These are phyloP conservation scores for Lamellibrachia luymesi DNA, from an alignment of 1,140 invertebrate genomes.

Conservation along the genomic window DNA sequence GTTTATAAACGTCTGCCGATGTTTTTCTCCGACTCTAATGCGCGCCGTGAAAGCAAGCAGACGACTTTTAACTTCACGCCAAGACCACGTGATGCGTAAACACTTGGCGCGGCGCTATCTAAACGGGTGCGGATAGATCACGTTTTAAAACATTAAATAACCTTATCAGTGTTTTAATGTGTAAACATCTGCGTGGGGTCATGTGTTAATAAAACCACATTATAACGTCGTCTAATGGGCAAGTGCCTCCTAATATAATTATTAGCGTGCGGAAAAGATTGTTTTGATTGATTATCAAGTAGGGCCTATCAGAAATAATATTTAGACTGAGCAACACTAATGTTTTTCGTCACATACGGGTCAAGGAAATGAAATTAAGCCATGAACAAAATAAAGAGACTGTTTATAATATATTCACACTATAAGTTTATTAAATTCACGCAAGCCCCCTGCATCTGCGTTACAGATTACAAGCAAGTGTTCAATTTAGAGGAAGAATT, in stretches of 20 bases:
- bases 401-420: too few species aligned
- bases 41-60: neutral
- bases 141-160: neutral
- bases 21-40: conserved; percentile 4
- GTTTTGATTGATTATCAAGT: too few species aligned
- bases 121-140: neutral
- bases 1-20: neutral
- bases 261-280: neutral
- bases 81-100: neutral
- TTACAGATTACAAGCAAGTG: too few species aligned
- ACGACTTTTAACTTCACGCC: neutral
- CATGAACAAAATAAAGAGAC: too few species aligned
- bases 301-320: too few species aligned
- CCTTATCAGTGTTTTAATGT: neutral
- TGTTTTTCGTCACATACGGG: too few species aligned
- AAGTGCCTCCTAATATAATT: neutral
- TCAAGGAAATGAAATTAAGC: too few species aligned
- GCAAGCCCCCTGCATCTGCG: too few species aligned
- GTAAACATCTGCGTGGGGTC: neutral
- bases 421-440: too few species aligned
- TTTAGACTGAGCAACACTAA: too few species aligned
- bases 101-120: neutral
- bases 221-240: neutral
- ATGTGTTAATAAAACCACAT: neutral
- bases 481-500: too few species aligned